Base-by-base conservation (phyloP, 2,888 invertebrate genomes). In the Lasioglossum figueresi region DNA sequence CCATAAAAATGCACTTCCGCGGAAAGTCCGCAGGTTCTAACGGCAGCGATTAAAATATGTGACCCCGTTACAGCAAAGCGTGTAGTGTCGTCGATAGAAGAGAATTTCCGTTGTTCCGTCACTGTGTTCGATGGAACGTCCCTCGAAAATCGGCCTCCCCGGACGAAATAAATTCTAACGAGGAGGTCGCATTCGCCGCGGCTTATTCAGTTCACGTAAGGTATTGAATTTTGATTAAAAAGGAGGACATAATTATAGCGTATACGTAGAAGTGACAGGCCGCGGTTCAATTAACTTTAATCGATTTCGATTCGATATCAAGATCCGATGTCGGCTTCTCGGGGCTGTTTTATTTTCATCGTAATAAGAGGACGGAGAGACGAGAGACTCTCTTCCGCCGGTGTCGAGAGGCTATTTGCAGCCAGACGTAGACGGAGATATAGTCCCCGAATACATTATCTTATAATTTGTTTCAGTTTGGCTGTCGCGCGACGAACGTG, bases 381-480 rank as follows among this genome's bases (percentile, higher is more conserved):
- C 31, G 52, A 19, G 68, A 40, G 43, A 27, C 66, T 59, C n/a
- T 37, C 45, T 34, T 52, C 16, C 37, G n/a, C 31, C 27, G 10
- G 37, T 31, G 27, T 23, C 19, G n/a, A 40, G 37, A 6, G 34
- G 48, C 63, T 82, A 78, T 84, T 83, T 66, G 27, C 45, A 56
- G 37, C 56, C 72, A 68, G 56, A 74, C 43, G 14, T 56, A n/a
- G 31, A 73, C 52, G 52, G 52, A n/a, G 23, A 4, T 80, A 63
- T 31, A 37, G 27, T 27, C 52, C n/a, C 16, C 23, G 52, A 68
- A 56, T 68, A 27, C 52, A 78, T 73, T 43, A 76, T 72, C n/a
- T 16, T 4, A 27, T 78, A 80, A 85, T 80, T 76, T 66, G 45
- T 59, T 71, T 73, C 66, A 27, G 37, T 52, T 40, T 10, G 63